Evolutionary conservation across 2,113 vertebrate species (phyloP).

Genomic region (Argyrosomus japonicus): DNA sequence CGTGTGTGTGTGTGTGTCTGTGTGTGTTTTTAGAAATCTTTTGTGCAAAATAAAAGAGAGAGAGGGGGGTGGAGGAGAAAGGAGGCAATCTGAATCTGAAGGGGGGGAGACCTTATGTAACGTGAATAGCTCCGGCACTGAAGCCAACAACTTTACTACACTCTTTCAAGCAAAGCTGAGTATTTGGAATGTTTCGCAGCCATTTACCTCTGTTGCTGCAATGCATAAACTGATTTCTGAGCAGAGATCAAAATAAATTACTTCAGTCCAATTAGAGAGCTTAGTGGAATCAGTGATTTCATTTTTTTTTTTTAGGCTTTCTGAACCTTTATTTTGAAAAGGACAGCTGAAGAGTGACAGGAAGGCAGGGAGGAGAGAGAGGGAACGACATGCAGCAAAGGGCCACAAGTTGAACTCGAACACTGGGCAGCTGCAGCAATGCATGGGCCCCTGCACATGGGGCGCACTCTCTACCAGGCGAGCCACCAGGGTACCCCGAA

Average conservation of each 20-base stretch:
- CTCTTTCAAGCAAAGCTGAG: constrained; percentile 44
- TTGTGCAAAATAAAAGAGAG: constrained; percentile 60
- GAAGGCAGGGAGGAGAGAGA: too few species aligned
- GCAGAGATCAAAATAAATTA: constrained; percentile 22
- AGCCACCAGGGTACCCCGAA: too few species aligned
- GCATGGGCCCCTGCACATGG: too few species aligned
- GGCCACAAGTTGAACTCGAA: too few species aligned
- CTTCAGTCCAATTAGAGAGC: constrained; percentile 15
- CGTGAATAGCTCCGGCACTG: constrained; percentile 61
- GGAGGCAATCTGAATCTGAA: background rate
- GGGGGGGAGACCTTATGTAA: constrained; percentile 66
- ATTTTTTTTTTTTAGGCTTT: too few species aligned
- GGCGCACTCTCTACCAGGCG: too few species aligned
- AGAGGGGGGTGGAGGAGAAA: background rate
- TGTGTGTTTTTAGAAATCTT: constrained; percentile 62
- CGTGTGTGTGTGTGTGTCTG: constrained; percentile 58
- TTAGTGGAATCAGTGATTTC: background rate
- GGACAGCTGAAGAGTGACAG: too few species aligned
- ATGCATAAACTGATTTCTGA: constrained; percentile 55
- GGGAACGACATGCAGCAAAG: too few species aligned
- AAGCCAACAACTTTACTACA: constrained; percentile 72
- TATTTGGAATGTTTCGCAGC: constrained; percentile 62
- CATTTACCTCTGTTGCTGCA: constrained; percentile 45
- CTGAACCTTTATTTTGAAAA: too few species aligned
- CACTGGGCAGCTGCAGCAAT: too few species aligned